Conservation (phyloP, 2,888 invertebrate genomes). For the Cephus pygmeus region DNA sequence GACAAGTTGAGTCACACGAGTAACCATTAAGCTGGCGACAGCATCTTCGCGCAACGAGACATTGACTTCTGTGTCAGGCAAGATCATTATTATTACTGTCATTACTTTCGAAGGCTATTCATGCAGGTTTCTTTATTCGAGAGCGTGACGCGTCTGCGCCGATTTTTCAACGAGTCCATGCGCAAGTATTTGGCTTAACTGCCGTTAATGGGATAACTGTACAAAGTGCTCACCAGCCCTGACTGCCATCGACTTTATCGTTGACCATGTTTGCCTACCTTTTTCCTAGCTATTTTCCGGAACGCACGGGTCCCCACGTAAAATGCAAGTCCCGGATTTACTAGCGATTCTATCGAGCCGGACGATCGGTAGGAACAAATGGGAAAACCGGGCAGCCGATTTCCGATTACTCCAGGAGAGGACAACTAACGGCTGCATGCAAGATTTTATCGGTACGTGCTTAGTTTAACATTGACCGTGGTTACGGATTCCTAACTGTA, state of each 20-base stretch:
- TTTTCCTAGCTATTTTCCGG: not conserved
- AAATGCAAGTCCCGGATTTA: not conserved
- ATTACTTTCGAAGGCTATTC: not conserved
- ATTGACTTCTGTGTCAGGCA: not conserved
- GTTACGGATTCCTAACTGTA: conserved; percentile 51
- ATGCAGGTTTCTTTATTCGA: not conserved
- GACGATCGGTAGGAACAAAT: not conserved
- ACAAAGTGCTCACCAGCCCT: not conserved
- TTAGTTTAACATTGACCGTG: not conserved
- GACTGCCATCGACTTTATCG: not conserved
- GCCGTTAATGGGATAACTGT: not conserved
- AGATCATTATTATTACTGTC: not conserved
- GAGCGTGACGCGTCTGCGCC: not conserved
- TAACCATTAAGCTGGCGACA: not conserved
- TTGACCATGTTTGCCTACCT: not conserved
- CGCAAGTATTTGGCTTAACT: not conserved
- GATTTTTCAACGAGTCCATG: not conserved
- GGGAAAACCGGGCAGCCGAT: not conserved
- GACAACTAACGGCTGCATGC: not conserved
- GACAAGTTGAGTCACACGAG: not conserved
- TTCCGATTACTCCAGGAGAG: not conserved
- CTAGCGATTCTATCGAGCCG: not conserved
- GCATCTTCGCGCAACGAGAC: not conserved
- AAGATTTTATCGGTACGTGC: conserved; percentile 10
- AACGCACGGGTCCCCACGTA: not conserved